Conservation (phyloP, 2,113 vertebrate genomes). For the Tragelaphus scriptus region DNA sequence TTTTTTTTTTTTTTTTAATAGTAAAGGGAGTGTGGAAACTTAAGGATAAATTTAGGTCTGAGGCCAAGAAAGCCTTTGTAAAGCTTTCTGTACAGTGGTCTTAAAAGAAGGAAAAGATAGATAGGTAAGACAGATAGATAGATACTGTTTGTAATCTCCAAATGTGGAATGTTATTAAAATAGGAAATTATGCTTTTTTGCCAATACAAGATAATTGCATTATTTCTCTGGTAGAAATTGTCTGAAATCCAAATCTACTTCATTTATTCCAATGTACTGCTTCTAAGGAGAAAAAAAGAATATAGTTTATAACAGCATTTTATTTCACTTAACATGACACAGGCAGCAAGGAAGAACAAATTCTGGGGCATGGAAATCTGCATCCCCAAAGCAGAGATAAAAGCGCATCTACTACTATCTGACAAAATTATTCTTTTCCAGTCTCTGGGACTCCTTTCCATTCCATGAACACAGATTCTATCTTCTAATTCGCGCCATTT, state of each 20-base stretch:
- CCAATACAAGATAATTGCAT: not conserved
- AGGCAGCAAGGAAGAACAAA: not conserved
- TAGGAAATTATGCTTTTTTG: not conserved
- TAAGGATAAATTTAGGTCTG: not conserved
- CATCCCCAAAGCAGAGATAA: not conserved
- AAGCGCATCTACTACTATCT: rapidly evolving
- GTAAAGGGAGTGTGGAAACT: not conserved
- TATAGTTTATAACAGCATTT: not conserved
- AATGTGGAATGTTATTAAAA: not conserved
- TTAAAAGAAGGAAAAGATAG: conserved; percentile 1
- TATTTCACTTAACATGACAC: not conserved
- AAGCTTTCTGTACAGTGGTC: not conserved
- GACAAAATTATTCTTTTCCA: too few species aligned
- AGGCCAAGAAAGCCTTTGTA: not conserved
- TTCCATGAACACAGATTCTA: too few species aligned
- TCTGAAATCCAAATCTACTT: conserved; percentile 2
- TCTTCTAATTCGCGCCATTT: too few species aligned
- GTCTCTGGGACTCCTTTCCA: too few species aligned
- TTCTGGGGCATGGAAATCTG: not conserved
- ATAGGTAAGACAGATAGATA: not conserved
- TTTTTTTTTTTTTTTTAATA: not conserved
- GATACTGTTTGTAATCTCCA: not conserved
- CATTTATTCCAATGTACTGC: not conserved
- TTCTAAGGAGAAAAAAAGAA: not conserved
- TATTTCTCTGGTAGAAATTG: conserved; percentile 5